Conservation (phyloP, 2,797 vertebrate species). For the Catamblyrhynchus diadema region DNA sequence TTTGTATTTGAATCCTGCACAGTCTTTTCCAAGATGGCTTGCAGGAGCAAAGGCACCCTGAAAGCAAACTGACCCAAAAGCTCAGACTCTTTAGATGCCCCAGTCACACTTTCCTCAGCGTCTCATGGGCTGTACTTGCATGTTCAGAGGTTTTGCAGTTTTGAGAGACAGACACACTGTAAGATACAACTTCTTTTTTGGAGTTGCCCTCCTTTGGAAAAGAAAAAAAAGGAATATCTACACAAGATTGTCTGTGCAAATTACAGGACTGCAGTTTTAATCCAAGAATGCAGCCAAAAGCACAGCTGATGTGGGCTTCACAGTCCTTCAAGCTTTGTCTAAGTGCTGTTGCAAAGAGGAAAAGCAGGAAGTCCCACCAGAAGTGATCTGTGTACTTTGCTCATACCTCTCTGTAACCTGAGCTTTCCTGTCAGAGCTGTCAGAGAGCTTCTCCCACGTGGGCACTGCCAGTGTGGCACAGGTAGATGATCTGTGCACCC, state of each 20-base stretch:
- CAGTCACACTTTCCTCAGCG: not conserved
- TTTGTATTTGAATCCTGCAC: not conserved
- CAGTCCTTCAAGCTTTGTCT: not conserved
- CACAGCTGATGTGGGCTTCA: not conserved
- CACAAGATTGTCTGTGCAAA: not conserved
- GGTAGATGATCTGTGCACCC: rapidly evolving
- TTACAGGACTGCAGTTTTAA: not conserved
- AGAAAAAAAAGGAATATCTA: not conserved
- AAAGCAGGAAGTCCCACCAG: not conserved
- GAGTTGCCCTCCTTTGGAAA: not conserved
- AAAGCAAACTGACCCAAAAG: not conserved
- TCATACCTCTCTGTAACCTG: not conserved
- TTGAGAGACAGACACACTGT: not conserved
- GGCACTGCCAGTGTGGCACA: not conserved
- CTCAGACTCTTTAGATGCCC: not conserved
- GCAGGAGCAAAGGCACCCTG: not conserved
- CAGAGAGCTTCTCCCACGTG: not conserved
- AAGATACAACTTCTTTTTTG: not conserved
- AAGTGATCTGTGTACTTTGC: not conserved
- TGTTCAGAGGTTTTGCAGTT: not conserved
- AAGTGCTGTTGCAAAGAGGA: not conserved
- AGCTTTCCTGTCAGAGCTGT: not conserved
- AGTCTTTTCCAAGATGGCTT: not conserved
- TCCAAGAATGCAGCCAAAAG: not conserved
- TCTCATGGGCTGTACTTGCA: not conserved